Evolutionary conservation across 2,888 invertebrate genomes (phyloP).

Genomic region (Cosmia trapezina): DNA sequence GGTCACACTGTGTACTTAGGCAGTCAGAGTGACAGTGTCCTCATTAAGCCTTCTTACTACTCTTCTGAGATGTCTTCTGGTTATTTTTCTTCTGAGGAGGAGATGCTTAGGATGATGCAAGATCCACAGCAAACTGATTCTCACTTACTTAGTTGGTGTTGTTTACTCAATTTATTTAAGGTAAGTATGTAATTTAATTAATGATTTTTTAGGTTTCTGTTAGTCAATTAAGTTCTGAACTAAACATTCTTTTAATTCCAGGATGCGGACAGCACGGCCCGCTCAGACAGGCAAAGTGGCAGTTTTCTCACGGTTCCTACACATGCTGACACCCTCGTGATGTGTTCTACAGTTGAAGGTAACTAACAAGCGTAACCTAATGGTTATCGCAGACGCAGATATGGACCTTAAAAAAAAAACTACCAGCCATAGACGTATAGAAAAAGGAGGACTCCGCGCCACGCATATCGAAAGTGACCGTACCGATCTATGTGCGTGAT

Average conservation of each 20-base stretch:
- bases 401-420: background rate
- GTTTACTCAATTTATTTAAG: background rate
- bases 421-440: no score
- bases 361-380: background rate
- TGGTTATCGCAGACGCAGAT: no score
- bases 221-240: background rate
- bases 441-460: no score
- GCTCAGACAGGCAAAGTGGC: background rate
- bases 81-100: background rate
- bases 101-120: background rate
- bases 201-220: background rate
- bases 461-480: no score
- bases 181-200: background rate
- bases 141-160: background rate
- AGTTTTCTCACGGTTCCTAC: constrained; percentile 31
- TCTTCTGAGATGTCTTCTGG: background rate
- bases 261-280: background rate
- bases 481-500: no score
- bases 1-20: constrained; percentile 17
- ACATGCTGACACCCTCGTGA: constrained; percentile 30
- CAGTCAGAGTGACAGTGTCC: constrained; percentile 5
- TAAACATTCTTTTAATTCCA: background rate
- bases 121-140: background rate
- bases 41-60: background rate
- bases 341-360: constrained; percentile 40